These are phyloP conservation scores for Papilio helenus DNA, from an alignment of 1,140 invertebrate species.

Conservation along the genomic window DNA sequence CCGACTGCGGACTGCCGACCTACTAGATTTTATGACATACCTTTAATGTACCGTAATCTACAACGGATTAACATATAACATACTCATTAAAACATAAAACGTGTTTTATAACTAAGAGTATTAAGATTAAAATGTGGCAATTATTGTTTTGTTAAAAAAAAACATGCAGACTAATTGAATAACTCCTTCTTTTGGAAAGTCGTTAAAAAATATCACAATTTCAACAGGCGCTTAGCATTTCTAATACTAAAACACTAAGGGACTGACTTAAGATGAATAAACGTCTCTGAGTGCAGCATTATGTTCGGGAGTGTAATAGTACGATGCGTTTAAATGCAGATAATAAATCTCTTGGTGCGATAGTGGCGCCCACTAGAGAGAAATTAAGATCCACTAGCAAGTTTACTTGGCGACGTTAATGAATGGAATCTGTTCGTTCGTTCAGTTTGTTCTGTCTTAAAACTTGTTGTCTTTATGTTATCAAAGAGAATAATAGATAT, in stretches of 20 bases:
- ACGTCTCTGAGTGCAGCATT: no score
- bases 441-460: no score
- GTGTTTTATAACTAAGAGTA: no score
- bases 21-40: slow-evolving; percentile 3
- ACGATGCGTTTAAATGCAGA: neutral
- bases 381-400: slow-evolving; percentile 1
- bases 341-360: neutral
- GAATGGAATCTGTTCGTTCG: slow-evolving; percentile 5
- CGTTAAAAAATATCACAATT: no score
- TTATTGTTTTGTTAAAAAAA: no score
- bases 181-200: no score
- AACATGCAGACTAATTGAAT: no score
- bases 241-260: no score
- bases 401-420: slow-evolving; percentile 5
- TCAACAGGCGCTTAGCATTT: no score
- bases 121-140: no score
- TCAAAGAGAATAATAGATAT: neutral
- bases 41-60: slow-evolving; percentile 19
- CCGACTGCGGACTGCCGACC: neutral
- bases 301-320: no score
- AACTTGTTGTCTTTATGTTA: neutral
- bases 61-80: slow-evolving; percentile 12
- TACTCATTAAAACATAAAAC: neutral
- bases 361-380: neutral
- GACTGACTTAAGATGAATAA: no score